A percentile compares a stretch with the other conserved stretches of the same genome.
These are phyloP conservation scores for Limnephilus auricula DNA, from an alignment of 2,888 invertebrate species.

Conservation along the genomic window DNA sequence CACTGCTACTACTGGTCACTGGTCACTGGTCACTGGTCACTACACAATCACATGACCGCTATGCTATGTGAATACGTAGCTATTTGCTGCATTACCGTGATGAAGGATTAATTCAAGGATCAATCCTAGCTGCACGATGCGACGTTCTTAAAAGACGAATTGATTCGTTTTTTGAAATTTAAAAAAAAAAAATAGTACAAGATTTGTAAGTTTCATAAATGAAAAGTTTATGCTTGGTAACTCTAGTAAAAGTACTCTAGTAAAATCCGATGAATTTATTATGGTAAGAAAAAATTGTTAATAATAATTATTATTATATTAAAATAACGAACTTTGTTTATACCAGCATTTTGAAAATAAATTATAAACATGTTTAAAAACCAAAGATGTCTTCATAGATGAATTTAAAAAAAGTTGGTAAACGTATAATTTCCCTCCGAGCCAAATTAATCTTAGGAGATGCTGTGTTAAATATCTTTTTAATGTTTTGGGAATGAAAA, in stretches of 20 bases:
- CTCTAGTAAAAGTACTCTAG: no score
- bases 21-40: not conserved
- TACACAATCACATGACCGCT: not conserved
- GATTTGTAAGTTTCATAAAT: not conserved
- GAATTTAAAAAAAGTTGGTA: no score
- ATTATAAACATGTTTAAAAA: not conserved
- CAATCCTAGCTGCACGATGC: not conserved
- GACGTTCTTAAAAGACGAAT: not conserved
- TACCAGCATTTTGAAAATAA: not conserved
- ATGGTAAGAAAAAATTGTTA: not conserved
- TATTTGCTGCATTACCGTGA: not conserved
- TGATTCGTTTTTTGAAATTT: not conserved
- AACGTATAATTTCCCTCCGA: no score
- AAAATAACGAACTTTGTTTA: not conserved
- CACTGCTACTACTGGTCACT: not conserved
- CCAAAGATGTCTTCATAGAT: no score
- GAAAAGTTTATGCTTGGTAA: not conserved
- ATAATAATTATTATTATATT: not conserved
- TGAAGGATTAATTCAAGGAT: not conserved
- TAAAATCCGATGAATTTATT: not conserved
- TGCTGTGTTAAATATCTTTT: no score
- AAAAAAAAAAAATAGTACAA: no score
- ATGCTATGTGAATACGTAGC: not conserved
- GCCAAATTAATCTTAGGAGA: no score
- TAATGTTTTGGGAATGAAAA: no score